These are phyloP conservation scores for Busseola fusca DNA, from an alignment of 2,888 invertebrate species.

Conservation along the genomic window DNA sequence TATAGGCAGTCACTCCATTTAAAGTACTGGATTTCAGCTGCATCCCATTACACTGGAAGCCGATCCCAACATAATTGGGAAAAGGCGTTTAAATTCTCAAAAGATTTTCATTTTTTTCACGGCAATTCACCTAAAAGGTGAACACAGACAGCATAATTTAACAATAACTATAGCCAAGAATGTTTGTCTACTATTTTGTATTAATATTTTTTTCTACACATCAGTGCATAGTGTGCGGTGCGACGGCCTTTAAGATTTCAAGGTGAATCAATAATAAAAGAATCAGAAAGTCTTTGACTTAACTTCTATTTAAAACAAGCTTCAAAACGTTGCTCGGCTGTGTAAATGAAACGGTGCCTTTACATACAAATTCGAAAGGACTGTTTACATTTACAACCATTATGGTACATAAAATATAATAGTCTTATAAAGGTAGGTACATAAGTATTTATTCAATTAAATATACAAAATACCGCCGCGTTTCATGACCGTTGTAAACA, in stretches of 20 bases:
- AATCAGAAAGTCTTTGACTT: neutral
- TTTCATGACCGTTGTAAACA: constrained; percentile 9
- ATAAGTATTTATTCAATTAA: constrained; percentile 20
- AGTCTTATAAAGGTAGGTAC: neutral
- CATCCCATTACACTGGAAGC: no score
- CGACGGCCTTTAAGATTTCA: neutral
- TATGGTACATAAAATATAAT: neutral
- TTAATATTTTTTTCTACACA: neutral
- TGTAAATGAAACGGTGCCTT: constrained; percentile 42
- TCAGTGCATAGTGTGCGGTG: neutral
- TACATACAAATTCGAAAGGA: constrained; percentile 48
- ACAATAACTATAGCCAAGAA: no score
- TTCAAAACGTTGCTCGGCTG: neutral
- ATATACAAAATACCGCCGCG: neutral
- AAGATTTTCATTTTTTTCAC: neutral
- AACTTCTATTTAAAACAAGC: neutral
- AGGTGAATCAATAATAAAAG: neutral
- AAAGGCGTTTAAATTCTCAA: neutral
- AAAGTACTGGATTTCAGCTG: no score
- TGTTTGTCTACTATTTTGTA: no score
- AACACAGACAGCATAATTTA: neutral
- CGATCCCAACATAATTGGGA: no score
- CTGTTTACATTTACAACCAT: neutral
- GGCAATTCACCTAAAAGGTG: neutral
- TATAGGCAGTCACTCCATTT: no score